Percentiles rank a stretch among this genome's conserved stretches.
phyloP scores from a whole-genome alignment of 2,888 invertebrate genomes.

The Melinaea menophilus region DNA sequence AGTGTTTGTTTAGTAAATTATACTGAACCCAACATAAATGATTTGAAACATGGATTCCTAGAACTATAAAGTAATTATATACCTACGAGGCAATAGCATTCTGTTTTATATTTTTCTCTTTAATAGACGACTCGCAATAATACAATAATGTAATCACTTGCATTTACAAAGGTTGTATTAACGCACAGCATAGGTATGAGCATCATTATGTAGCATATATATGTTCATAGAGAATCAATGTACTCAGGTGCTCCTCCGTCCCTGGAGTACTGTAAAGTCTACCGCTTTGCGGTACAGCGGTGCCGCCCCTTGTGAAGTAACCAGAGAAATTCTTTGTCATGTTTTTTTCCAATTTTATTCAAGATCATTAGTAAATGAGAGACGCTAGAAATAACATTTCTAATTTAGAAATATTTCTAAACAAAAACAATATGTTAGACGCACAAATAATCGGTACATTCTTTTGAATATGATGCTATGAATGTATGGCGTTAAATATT shows the following conservation, averaged over 20 bases:
- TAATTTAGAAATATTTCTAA: too few species aligned
- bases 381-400: too few species aligned
- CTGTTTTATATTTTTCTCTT: too few species aligned
- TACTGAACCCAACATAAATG: too few species aligned
- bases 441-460: background rate
- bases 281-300: slow-evolving; percentile 41
- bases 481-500: slow-evolving; percentile 8
- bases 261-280: slow-evolving; percentile 53
- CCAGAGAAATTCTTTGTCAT: slow-evolving; percentile 29
- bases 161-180: slow-evolving; percentile 29
- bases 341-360: slow-evolving; percentile 13
- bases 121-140: too few species aligned
- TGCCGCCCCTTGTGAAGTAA: slow-evolving; percentile 35
- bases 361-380: slow-evolving; percentile 8
- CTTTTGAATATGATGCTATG: background rate
- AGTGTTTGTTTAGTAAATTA: too few species aligned
- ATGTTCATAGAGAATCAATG: slow-evolving; percentile 50
- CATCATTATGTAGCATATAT: slow-evolving; percentile 17
- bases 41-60: too few species aligned
- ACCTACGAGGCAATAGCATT: too few species aligned
- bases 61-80: too few species aligned
- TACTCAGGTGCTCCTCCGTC: slow-evolving; percentile 49
- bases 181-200: slow-evolving; percentile 14
- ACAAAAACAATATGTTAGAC: too few species aligned
- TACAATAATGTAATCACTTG: too few species aligned